These are phyloP conservation scores for Brachionus rotundiformis DNA, from an alignment of 1,140 invertebrate genomes.

Conservation along the genomic window DNA sequence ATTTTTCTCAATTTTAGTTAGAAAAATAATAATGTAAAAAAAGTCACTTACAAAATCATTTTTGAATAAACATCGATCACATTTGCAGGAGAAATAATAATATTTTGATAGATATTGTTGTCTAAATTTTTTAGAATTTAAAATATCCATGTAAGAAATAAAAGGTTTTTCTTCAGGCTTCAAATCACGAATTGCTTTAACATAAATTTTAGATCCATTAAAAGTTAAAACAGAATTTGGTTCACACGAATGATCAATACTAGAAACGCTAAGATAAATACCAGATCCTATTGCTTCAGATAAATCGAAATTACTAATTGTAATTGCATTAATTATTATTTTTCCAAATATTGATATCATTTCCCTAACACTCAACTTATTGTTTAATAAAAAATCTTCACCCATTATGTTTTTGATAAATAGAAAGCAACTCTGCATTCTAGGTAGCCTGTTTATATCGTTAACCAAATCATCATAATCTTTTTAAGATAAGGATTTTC, in stretches of 20 bases:
- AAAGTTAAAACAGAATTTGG: constrained; percentile 29
- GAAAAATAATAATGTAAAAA: too few species aligned
- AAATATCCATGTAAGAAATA: constrained; percentile 35
- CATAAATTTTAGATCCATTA: background rate
- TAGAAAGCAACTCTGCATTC: constrained; percentile 14
- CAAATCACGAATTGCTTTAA: constrained; percentile 9
- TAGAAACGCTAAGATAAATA: constrained; percentile 21
- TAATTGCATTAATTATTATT: background rate
- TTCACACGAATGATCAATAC: constrained; percentile 48
- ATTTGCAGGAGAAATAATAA: constrained; percentile 44
- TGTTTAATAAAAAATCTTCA: background rate
- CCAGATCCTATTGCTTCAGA: constrained; percentile 44
- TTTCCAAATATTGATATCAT: constrained; percentile 32
- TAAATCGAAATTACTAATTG: constrained; percentile 29
- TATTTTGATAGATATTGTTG: background rate
- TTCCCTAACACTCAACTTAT: background rate
- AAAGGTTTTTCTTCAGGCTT: background rate
- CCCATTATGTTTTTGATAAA: constrained; percentile 28
- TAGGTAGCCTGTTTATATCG: background rate
- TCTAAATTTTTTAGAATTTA: background rate
- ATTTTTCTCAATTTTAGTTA: too few species aligned
- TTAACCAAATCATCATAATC: constrained; percentile 41
- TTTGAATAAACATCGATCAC: background rate
- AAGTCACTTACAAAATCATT: background rate
- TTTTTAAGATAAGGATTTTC: too few species aligned